These are phyloP conservation scores for Rhingia campestris DNA, from an alignment of 2,888 invertebrate species.

Conservation along the genomic window DNA sequence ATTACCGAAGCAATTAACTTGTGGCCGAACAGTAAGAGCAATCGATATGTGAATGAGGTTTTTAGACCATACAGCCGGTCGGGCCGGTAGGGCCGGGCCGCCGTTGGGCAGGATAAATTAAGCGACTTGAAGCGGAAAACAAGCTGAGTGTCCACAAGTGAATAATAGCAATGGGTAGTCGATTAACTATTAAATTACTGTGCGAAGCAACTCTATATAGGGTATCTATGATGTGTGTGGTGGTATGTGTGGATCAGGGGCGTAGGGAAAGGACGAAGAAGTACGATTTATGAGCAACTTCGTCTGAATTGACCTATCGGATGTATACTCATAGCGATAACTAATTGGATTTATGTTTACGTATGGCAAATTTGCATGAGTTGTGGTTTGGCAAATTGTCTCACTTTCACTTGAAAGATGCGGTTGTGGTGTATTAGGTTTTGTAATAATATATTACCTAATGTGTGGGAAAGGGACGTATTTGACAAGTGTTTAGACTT, in stretches of 20 bases:
- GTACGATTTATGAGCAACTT: constrained; percentile 20
- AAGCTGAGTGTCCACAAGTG: constrained; percentile 43
- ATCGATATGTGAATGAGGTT: constrained; percentile 42
- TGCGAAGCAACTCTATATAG: constrained; percentile 39
- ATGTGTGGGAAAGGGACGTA: too few relatives aligned
- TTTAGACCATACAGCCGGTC: constrained; percentile 3
- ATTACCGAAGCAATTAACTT: constrained; percentile 70
- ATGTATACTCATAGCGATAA: neutral
- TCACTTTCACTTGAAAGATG: too few relatives aligned
- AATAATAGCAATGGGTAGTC: constrained; percentile 61
- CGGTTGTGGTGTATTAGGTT: too few relatives aligned
- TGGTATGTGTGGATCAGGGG: neutral
- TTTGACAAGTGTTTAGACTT: too few relatives aligned
- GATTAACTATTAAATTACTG: constrained; percentile 71
- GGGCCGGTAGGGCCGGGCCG: neutral
- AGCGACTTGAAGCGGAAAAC: constrained; percentile 12
- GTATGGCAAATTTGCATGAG: neutral
- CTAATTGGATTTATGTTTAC: constrained; percentile 13
- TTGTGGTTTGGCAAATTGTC: neutral
- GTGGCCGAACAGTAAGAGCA: constrained; percentile 53
- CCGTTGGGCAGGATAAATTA: constrained; percentile 7
- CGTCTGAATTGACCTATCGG: neutral
- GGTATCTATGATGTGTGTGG: neutral
- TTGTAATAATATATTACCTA: too few relatives aligned
- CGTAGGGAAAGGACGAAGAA: too few relatives aligned